Percentiles rank a stretch among this genome's conserved stretches.
phyloP scores from a whole-genome alignment of 2,888 invertebrate genomes.

The Cheilosia vulpina region DNA sequence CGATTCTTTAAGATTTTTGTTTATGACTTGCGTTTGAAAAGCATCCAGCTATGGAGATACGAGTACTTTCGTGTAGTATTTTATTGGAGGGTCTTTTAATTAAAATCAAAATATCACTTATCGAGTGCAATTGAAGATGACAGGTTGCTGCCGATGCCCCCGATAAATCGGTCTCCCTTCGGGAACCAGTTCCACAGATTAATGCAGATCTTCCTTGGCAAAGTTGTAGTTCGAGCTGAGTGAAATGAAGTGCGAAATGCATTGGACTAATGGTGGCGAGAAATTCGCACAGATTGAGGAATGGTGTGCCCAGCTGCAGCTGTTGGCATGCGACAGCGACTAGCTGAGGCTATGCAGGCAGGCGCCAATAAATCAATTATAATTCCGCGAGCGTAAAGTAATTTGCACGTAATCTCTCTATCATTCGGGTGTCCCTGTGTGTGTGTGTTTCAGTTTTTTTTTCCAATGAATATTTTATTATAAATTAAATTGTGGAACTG shows the following conservation, averaged over 20 bases:
- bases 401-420: conserved; percentile 67
- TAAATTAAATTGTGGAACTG: conserved; percentile 59
- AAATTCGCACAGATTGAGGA: conserved; percentile 20
- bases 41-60: neutral
- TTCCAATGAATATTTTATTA: conserved; percentile 55
- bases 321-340: conserved; percentile 26
- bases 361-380: conserved; percentile 73
- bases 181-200: conserved; percentile 46
- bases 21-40: neutral
- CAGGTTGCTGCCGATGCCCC: conserved; percentile 52
- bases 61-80: conserved; percentile 27
- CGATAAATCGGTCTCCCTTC: neutral
- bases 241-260: conserved; percentile 61
- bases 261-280: conserved; percentile 46
- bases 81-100: conserved; percentile 50
- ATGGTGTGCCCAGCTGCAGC: conserved; percentile 24
- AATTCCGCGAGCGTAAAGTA: conserved; percentile 70
- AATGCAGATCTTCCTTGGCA: conserved; percentile 1
- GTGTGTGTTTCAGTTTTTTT: conserved; percentile 7
- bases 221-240: conserved; percentile 19
- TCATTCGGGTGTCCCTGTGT: neutral
- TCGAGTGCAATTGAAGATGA: conserved; percentile 54
- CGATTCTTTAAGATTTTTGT: neutral
- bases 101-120: conserved; percentile 60
- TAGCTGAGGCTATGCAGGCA: conserved; percentile 31